Evolutionary conservation across 2,113 vertebrate genomes (phyloP), one percentile per base, ranked within the genome.

Genomic region (Pomatostomus ruficeps): DNA sequence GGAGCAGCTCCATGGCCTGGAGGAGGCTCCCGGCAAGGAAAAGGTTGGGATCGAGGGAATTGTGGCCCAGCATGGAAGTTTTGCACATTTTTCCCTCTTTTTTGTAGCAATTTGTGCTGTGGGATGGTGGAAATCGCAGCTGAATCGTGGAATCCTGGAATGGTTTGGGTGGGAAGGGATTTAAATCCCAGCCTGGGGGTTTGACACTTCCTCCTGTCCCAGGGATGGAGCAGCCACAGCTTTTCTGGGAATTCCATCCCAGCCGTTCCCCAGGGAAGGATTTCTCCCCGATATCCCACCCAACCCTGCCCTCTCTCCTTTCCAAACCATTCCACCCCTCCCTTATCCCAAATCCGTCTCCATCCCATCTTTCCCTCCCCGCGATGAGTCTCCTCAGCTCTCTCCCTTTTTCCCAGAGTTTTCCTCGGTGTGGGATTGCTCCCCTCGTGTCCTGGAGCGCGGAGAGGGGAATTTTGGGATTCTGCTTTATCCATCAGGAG

Each of bases 71-170:
- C 3, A 6, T 4, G 31, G 35, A 17, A 49, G 35, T 40, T 42
- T 15, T 1, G 0, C 10, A 4, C 1, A 2, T 12, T 35, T 11
- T 10, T 0, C 0, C 23, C 4, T 6, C 3, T 0, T 43, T 86
- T 61, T 48, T 15, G 7, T 2, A 1, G 18, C 20, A 0, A 14
- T 77, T 54, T 46, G 14, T n/a, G 11, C 14, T 24, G 31, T 16
- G 4, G 54, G 17, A 2, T 7, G 33, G 16, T 68, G 72, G 54
- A 36, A 20, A 12, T 10, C 20, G 17, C 62, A 19, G 25, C 3
- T 21, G 57, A 31, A 5, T 55, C 0, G 26, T 23, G 33, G 58
- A 51, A 51, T 20, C 19, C 10, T 16, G 36, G 40, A 7, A 31
- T n/a, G 46, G 21, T 31, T 42, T 25, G 65, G 40, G n/a, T 23